Percentiles rank a stretch among this genome's conserved stretches.
phyloP scores from a whole-genome alignment of 2,797 vertebrate genomes.

The Potorous gilbertii region DNA sequence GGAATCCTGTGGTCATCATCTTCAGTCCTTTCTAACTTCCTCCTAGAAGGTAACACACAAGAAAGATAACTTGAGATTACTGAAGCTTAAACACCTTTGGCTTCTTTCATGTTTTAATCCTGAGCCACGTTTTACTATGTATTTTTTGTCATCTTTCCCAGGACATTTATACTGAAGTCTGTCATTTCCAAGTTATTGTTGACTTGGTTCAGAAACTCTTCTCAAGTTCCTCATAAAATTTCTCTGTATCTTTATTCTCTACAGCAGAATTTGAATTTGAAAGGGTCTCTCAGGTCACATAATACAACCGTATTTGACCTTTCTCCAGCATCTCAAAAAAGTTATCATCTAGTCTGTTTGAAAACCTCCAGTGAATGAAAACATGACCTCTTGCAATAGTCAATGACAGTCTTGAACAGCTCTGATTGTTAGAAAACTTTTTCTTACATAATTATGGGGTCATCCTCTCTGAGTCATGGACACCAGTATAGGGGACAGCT shows the following conservation, averaged over 20 bases:
- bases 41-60: neutral
- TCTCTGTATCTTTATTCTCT: neutral
- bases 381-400: neutral
- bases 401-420: neutral
- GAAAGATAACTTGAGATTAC: neutral
- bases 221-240: neutral
- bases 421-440: neutral
- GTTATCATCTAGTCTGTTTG: neutral
- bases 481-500: no score
- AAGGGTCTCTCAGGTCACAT: neutral
- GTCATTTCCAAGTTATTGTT: neutral
- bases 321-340: neutral
- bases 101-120: neutral
- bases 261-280: neutral
- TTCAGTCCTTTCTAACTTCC: neutral
- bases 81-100: neutral
- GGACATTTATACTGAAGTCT: neutral
- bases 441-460: neutral
- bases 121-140: neutral
- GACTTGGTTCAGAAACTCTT: neutral
- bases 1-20: neutral
- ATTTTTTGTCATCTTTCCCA: neutral
- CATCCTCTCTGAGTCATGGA: neutral
- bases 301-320: neutral
- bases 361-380: neutral